These are phyloP conservation scores for Hydropsyche tenuis DNA, from an alignment of 1,140 invertebrate species.

Conservation along the genomic window DNA sequence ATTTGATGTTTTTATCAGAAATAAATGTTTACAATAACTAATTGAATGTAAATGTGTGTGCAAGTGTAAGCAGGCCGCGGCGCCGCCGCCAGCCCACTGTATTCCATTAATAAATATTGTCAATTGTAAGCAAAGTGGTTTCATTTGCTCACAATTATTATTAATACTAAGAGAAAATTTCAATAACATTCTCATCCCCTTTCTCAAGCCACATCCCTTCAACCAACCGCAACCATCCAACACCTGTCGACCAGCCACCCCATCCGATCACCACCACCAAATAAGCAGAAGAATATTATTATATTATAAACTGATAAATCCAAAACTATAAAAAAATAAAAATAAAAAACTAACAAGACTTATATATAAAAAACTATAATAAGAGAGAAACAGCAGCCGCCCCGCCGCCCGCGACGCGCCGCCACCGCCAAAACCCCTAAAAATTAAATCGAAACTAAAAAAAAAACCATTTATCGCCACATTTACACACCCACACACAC, in stretches of 20 bases:
- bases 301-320: no score
- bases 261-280: no score
- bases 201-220: slow-evolving; percentile 46
- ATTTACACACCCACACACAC: not conserved
- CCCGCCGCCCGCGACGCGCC: slow-evolving; percentile 21
- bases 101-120: slow-evolving; percentile 67
- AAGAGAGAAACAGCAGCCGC: not conserved
- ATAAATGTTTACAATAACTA: slow-evolving; percentile 51
- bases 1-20: slow-evolving; percentile 49
- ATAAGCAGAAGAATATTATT: no score
- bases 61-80: slow-evolving; percentile 41
- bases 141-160: slow-evolving; percentile 53
- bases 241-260: not conserved
- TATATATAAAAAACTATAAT: not conserved
- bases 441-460: not conserved
- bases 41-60: slow-evolving; percentile 51
- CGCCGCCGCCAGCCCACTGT: slow-evolving; percentile 49
- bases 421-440: not conserved
- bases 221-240: slow-evolving; percentile 2
- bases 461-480: not conserved
- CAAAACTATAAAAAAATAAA: not conserved
- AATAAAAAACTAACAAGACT: not conserved
- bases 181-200: slow-evolving; percentile 55
- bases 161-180: slow-evolving; percentile 49
- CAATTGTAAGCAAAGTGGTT: slow-evolving; percentile 57